Conservation (phyloP, 2,888 invertebrate species). For the Galeopsomyia nigrocyanea region DNA sequence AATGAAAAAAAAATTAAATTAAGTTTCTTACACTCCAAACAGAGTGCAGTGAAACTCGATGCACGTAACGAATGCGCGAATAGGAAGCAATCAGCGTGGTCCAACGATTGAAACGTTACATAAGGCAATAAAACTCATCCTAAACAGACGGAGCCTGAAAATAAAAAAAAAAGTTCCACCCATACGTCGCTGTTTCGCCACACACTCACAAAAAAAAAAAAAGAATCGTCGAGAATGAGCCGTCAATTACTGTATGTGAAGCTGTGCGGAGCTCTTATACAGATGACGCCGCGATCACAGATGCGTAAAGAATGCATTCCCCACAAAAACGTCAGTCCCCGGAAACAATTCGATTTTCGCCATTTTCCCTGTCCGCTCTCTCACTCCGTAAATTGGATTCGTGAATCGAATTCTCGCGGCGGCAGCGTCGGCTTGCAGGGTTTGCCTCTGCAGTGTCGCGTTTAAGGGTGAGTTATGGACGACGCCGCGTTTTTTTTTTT, state of each 20-base stretch:
- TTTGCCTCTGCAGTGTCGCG: conserved; percentile 31
- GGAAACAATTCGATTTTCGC: conserved; percentile 60
- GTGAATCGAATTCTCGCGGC: conserved; percentile 51
- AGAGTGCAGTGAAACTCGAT: too few relatives aligned
- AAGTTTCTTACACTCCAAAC: too few relatives aligned
- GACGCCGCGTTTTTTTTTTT: too few relatives aligned
- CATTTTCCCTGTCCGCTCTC: conserved; percentile 54
- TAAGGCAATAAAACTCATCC: conserved; percentile 23
- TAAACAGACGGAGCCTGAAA: neutral
- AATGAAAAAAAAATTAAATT: too few relatives aligned
- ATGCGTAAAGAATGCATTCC: conserved; percentile 44
- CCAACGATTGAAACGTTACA: conserved; percentile 33
- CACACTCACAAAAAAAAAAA: neutral
- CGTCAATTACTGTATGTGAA: conserved; percentile 39
- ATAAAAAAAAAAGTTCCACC: neutral
- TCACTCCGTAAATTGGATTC: conserved; percentile 47
- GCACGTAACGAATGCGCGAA: conserved; percentile 2
- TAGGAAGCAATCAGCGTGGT: conserved; percentile 6
- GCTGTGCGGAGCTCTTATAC: conserved; percentile 15
- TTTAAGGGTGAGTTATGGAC: conserved; percentile 32
- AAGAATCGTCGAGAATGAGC: conserved; percentile 29
- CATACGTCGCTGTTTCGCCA: neutral
- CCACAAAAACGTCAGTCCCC: conserved; percentile 45
- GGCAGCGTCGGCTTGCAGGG: conserved; percentile 8
- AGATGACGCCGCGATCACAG: conserved; percentile 40